Base-by-base conservation (phyloP, 2,797 vertebrate species). In the Onychomys arenicola region DNA sequence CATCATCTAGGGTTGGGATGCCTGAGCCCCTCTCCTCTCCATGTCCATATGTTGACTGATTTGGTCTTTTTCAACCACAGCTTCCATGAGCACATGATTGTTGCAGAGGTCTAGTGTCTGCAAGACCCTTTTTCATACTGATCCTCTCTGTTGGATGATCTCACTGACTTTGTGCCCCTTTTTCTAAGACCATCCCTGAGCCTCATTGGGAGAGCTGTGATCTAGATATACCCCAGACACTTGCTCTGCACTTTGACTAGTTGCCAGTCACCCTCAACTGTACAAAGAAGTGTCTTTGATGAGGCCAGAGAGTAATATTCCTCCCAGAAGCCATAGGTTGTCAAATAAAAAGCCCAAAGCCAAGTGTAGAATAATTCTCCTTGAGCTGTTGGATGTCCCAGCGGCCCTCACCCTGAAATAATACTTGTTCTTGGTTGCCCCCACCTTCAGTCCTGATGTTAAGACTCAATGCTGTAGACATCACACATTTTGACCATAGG, bases 1-100 rank as follows among this genome's bases (percentile, higher is more conserved):
- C 32, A 11, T 46, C 11, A 76, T 12, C 46, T n/a, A 69, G 1
- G 8, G 21, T n/a, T 37, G 12, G 3, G 1, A 11, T 25, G 0
- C 32, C 3, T n/a, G 32, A 25, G 6, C 17, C 12, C 6, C 32
- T 86, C 0, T 49, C 10, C 6, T 52, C 7, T 23, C 40, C 83
- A 85, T 49, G 19, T 6, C 21, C 8, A 1, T 6, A 49, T 2
- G 11, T 7, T 85, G 5, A 49, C 19, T 25, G 83, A n/a, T 21
- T 34, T 69, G 43, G 25, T 25, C 63, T 52, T n/a, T 13, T 49
- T 6, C 11, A 25, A n/a, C 6, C 43, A 25, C 11, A 25, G 43
- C 43, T 3, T 6, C 46, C 6, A 7, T 14, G 63, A 69, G 19
- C 43, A 49, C 83, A 16, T 16, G 63, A 69, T 6, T 8, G 61